Percentiles rank a stretch among this genome's conserved stretches.
Evolutionary conservation across 2,113 vertebrate species (phyloP).

Genomic region (Oryzias curvinotus): DNA sequence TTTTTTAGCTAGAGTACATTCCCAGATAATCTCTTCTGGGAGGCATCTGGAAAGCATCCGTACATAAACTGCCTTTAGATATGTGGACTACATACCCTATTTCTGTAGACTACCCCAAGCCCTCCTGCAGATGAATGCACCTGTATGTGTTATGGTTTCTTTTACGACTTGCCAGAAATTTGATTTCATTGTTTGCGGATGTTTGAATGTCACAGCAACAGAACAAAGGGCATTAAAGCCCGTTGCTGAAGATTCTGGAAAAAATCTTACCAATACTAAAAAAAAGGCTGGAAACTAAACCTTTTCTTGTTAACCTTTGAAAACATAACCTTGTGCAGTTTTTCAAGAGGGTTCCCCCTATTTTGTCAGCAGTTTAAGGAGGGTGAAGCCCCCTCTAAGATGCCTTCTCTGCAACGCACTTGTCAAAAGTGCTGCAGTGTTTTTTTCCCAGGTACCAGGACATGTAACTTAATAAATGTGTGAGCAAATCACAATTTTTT

Average conservation of each 20-base stretch:
- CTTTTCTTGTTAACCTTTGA: background rate
- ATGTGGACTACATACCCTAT: background rate
- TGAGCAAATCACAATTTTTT: too few species aligned
- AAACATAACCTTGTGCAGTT: background rate
- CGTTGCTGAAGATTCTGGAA: background rate
- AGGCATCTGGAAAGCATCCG: background rate
- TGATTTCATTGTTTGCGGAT: too few species aligned
- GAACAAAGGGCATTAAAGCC: too few species aligned
- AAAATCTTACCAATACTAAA: background rate
- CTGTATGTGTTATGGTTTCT: background rate
- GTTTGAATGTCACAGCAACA: too few species aligned
- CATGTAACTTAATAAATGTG: too few species aligned
- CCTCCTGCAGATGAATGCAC: background rate
- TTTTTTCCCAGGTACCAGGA: too few species aligned
- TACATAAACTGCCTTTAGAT: conserved; percentile 1
- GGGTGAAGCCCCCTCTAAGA: background rate
- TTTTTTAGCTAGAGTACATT: background rate
- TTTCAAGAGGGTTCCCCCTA: background rate
- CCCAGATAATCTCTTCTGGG: background rate
- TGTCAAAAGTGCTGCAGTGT: too few species aligned
- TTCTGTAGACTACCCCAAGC: background rate
- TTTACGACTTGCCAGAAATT: background rate
- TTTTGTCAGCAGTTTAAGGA: background rate
- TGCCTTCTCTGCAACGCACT: too few species aligned
- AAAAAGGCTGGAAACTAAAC: too few species aligned